These are phyloP conservation scores for Hydroisotoma schaefferi DNA, from an alignment of 2,888 invertebrate genomes.

Conservation along the genomic window DNA sequence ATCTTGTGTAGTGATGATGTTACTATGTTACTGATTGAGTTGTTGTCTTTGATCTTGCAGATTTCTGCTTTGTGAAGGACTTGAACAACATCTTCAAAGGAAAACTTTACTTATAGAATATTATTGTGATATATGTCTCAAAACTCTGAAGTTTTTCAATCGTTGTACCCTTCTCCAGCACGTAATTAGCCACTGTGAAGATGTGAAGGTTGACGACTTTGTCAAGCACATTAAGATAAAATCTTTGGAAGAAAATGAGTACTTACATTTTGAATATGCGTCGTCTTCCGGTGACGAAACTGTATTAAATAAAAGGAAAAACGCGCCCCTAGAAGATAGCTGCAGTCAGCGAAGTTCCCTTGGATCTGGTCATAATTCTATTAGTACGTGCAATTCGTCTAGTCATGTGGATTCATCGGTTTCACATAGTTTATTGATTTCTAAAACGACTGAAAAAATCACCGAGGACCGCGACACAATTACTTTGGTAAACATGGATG, in stretches of 20 bases:
- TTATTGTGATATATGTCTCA: conserved; percentile 16
- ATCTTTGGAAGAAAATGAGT: conserved; percentile 19
- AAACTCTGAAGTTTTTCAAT: conserved; percentile 24
- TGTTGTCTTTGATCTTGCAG: not conserved
- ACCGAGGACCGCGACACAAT: too few species aligned
- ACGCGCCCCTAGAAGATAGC: too few species aligned
- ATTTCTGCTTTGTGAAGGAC: conserved; percentile 18
- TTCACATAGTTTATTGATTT: too few species aligned
- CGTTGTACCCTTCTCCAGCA: conserved; percentile 24
- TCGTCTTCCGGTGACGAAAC: not conserved
- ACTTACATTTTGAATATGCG: conserved; percentile 24
- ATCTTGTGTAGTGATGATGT: too few species aligned
- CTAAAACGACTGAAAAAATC: too few species aligned
- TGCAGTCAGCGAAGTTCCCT: too few species aligned
- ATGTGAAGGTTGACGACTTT: conserved; percentile 13
- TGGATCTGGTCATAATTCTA: too few species aligned
- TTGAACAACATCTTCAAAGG: conserved; percentile 17
- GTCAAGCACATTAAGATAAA: conserved; percentile 20
- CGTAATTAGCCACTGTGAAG: conserved; percentile 17
- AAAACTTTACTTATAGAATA: conserved; percentile 17
- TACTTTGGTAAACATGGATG: too few species aligned
- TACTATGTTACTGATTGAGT: too few species aligned
- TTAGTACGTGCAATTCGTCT: too few species aligned
- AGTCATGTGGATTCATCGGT: too few species aligned
- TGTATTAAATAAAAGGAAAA: too few species aligned